Conservation (phyloP, 2,113 vertebrate species). For the Myrmophylax atrothorax region DNA sequence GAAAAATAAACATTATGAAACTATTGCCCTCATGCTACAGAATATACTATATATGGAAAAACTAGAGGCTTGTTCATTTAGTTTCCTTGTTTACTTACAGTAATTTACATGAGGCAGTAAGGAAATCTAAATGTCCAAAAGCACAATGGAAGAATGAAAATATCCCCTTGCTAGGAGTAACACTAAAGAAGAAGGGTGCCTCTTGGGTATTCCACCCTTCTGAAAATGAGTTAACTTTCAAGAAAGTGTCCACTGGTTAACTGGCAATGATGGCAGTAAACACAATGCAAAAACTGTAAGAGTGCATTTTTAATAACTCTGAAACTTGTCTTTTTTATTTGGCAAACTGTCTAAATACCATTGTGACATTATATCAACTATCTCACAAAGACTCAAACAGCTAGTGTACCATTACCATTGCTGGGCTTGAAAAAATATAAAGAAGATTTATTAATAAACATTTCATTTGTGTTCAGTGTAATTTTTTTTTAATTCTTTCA, state of each 20-base stretch:
- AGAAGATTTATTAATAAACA: constrained; percentile 16
- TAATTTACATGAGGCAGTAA: neutral
- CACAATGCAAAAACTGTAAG: neutral
- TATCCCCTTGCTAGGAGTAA: neutral
- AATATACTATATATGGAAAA: neutral
- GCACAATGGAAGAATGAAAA: neutral
- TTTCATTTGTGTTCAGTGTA: neutral
- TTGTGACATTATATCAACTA: neutral
- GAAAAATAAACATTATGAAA: neutral
- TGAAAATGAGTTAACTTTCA: neutral
- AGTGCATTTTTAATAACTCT: neutral
- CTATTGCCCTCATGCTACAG: neutral
- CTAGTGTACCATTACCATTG: neutral
- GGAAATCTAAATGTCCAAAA: neutral
- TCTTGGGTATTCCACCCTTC: neutral
- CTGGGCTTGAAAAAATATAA: neutral
- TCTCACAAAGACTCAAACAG: neutral
- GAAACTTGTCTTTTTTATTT: neutral
- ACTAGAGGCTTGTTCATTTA: neutral
- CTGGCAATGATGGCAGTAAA: neutral
- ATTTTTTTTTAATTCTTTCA: neutral
- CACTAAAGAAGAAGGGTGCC: neutral
- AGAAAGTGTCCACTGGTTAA: constrained; percentile 19
- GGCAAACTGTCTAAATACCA: neutral
- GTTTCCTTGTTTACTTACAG: neutral